Evolutionary conservation across 1,140 invertebrate species (phyloP), one percentile per base, ranked within the genome.

Genomic region (Drosophila auraria): DNA sequence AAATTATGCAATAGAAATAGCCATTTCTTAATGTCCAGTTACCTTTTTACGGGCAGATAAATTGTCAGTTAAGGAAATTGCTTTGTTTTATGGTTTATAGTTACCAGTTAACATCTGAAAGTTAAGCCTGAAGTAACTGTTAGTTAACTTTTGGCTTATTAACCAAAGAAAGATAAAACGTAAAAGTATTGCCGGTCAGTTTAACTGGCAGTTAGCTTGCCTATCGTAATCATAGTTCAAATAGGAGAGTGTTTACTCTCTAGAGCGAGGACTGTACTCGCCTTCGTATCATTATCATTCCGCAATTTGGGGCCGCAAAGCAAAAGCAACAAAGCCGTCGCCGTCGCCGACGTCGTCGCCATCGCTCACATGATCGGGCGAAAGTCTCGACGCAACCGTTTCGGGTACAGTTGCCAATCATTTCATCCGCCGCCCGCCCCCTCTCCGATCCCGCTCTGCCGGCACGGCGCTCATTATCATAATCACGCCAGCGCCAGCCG

Each of bases 291-390:
- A 74, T 74, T 74, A 74, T 74, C 69, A 72, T 74, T 74, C 30
- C 50, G 68, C 68, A 68, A 54, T 72, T 72, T 72, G 70, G 66
- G 66, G 70, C 40, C 77, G 47, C 63, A 70, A 36, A 36, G 33
- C 60, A 72, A 80, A 60, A 69, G 71, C 76, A 47, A 86, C 78
- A 78, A 83, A 54, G 38, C 47, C 79, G 56, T 68, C 61, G 78
- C 33, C 33, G 2, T 78, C 61, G 53, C 66, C 65, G 77, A 62
- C 74, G 75, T 60, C 65, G 77, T 63, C 74, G 75, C 63, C 73
- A 62, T 71, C 69, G 84, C 86, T 89, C 84, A 89, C 84, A 89
- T 89, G 84, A 89, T 89, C 84, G 78, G 61, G 84, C 86, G 84
- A 89, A 87, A 87, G 84, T 87, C 76, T 36, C 61, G 51, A 42